These are phyloP conservation scores for Brachyptera risi DNA, from an alignment of 2,888 invertebrate genomes.

Conservation along the genomic window DNA sequence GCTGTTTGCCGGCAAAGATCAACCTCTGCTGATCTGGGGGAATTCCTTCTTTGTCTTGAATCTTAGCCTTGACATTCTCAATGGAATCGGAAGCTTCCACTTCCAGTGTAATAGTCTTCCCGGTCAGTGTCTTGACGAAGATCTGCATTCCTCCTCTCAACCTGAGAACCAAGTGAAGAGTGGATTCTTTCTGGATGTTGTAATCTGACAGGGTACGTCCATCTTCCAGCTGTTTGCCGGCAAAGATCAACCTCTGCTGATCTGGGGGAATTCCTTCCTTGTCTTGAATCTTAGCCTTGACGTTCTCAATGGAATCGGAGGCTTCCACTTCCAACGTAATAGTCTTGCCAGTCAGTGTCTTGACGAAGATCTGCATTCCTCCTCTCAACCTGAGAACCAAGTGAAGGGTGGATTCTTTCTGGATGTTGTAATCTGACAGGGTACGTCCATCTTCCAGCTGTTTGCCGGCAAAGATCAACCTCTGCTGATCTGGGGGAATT, in stretches of 20 bases:
- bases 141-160: constrained; percentile 51
- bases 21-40: constrained; percentile 52
- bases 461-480: constrained; percentile 54
- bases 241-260: constrained; percentile 57
- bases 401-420: constrained; percentile 52
- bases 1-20: constrained; percentile 43
- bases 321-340: constrained; percentile 55
- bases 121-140: constrained; percentile 53
- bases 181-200: constrained; percentile 60
- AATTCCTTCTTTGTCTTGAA: constrained; percentile 50
- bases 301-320: constrained; percentile 58
- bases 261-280: constrained; percentile 60
- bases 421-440: constrained; percentile 38
- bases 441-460: constrained; percentile 57
- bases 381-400: constrained; percentile 54
- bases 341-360: constrained; percentile 53
- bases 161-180: constrained; percentile 54
- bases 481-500: constrained; percentile 46
- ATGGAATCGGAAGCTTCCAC: constrained; percentile 53
- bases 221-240: constrained; percentile 59
- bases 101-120: constrained; percentile 50
- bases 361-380: constrained; percentile 61
- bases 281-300: constrained; percentile 55
- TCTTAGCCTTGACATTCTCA: constrained; percentile 49
- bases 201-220: constrained; percentile 58